These are phyloP conservation scores for Lasioglossum albipes DNA, from an alignment of 1,140 invertebrate genomes.

Conservation along the genomic window DNA sequence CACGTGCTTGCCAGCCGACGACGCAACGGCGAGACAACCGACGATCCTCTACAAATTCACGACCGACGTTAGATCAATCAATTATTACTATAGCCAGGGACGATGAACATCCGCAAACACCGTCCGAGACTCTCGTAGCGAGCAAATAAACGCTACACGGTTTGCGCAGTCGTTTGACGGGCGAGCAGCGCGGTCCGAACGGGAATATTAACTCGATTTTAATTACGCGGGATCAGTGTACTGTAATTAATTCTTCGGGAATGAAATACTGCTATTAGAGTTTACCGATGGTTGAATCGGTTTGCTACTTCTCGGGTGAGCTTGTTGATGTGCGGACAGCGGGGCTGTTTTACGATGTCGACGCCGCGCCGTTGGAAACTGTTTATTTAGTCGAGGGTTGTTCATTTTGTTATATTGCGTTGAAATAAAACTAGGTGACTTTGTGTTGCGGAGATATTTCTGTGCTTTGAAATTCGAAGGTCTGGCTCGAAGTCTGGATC, in stretches of 20 bases:
- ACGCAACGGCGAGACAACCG: not conserved
- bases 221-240: not conserved
- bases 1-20: not conserved
- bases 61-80: not conserved
- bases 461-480: no score
- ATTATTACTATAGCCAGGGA: constrained; percentile 1
- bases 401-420: no score
- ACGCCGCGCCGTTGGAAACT: no score
- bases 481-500: no score
- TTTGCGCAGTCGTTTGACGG: not conserved
- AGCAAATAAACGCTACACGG: constrained; percentile 2
- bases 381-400: no score
- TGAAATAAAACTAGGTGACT: no score
- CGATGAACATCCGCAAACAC: not conserved
- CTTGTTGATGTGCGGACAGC: no score
- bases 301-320: not conserved
- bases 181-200: no score
- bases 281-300: not conserved
- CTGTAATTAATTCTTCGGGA: not conserved
- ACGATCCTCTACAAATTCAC: not conserved
- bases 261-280: not conserved
- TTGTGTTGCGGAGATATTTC: no score
- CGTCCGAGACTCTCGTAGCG: not conserved
- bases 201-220: not conserved
- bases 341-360: no score